A percentile compares a stretch with the other conserved stretches of the same genome.
These are phyloP conservation scores for Orthonychiurus folsomi DNA, from an alignment of 2,888 invertebrate species.

Conservation along the genomic window DNA sequence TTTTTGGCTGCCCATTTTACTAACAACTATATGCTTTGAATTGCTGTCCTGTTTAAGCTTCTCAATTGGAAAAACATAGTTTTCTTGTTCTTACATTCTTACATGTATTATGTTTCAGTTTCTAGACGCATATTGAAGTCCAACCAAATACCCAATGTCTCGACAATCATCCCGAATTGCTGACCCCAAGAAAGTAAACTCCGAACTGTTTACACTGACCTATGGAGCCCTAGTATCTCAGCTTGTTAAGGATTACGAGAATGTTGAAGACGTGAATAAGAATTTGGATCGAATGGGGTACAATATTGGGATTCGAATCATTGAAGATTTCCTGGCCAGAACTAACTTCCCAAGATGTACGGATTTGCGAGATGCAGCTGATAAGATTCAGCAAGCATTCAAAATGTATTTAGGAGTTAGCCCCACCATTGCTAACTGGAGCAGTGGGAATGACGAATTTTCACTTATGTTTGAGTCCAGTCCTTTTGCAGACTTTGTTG, in stretches of 20 bases:
- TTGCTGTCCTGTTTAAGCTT: too few species aligned
- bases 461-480: slow-evolving; percentile 89
- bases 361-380: slow-evolving; percentile 94
- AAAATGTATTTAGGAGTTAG: slow-evolving; percentile 82
- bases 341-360: slow-evolving; percentile 81
- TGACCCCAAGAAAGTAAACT: slow-evolving; percentile 51
- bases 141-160: slow-evolving; percentile 22
- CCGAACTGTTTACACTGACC: slow-evolving; percentile 90
- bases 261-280: slow-evolving; percentile 94
- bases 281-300: slow-evolving; percentile 92
- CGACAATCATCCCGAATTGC: slow-evolving; percentile 30
- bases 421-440: slow-evolving; percentile 91
- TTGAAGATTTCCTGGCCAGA: slow-evolving; percentile 94
- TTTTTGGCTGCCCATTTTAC: too few species aligned
- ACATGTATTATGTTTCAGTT: too few species aligned
- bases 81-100: too few species aligned
- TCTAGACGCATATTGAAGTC: too few species aligned
- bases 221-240: slow-evolving; percentile 97
- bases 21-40: too few species aligned
- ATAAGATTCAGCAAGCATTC: slow-evolving; percentile 72
- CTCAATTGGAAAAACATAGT: too few species aligned
- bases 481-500: slow-evolving; percentile 93
- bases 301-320: slow-evolving; percentile 93
- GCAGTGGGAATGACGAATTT: slow-evolving; percentile 88
- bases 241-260: slow-evolving; percentile 91